These are phyloP conservation scores for Xyrichtys novacula DNA, from an alignment of 2,797 vertebrate species.

Conservation along the genomic window DNA sequence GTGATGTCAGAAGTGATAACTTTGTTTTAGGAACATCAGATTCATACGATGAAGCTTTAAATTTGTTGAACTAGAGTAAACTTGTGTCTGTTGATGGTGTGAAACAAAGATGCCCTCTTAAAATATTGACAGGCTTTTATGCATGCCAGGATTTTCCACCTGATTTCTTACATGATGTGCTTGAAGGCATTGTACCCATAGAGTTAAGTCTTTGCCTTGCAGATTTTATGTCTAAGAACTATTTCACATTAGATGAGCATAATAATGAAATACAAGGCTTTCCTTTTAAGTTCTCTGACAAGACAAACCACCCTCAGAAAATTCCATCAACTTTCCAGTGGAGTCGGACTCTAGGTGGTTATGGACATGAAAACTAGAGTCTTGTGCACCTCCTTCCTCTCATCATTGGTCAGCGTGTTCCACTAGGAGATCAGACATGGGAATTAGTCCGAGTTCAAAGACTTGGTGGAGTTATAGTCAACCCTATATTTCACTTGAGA, in stretches of 20 bases:
- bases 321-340: conserved; percentile 1
- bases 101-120: conserved; percentile 18
- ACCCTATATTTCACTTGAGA: too few relatives aligned
- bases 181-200: conserved; percentile 23
- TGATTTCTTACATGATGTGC: conserved; percentile 29
- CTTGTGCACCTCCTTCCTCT: too few relatives aligned
- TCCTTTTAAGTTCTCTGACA: conserved; percentile 16
- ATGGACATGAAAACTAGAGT: too few relatives aligned
- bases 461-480: too few relatives aligned
- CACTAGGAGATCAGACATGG: too few relatives aligned
- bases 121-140: conserved; percentile 21
- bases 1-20: conserved; percentile 11
- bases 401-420: too few relatives aligned
- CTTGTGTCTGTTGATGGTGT: conserved; percentile 18
- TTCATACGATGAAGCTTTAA: conserved; percentile 9
- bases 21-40: conserved; percentile 6
- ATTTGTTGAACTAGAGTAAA: conserved; percentile 1
- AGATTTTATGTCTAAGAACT: conserved; percentile 11
- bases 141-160: conserved; percentile 28
- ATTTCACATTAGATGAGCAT: conserved; percentile 25
- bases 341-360: neutral
- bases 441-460: too few relatives aligned
- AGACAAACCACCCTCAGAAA: conserved; percentile 21
- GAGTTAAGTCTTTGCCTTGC: conserved; percentile 26
- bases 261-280: conserved; percentile 20